Conservation (phyloP, 2,888 invertebrate genomes). For the Helleia helle region DNA sequence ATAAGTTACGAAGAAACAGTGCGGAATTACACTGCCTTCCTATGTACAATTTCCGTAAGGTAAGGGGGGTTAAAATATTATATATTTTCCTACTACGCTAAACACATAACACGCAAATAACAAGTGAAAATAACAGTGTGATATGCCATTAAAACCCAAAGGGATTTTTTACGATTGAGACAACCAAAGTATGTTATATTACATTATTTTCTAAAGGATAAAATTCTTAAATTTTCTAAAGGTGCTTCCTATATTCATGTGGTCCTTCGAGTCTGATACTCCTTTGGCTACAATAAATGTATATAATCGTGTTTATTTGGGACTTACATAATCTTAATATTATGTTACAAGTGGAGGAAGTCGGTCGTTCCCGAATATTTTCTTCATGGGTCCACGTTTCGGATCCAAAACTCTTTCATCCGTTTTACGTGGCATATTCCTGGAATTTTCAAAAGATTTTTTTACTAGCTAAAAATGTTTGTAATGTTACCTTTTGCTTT, state of each 20-base stretch:
- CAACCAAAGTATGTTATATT: background rate
- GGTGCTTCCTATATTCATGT: background rate
- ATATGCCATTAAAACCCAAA: too few species aligned
- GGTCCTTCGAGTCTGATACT: background rate
- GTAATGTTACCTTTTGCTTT: background rate
- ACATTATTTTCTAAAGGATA: background rate
- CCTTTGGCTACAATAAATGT: background rate
- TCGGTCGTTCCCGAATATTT: constrained; percentile 50
- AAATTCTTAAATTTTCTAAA: background rate
- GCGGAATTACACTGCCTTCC: too few species aligned
- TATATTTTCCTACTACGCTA: too few species aligned
- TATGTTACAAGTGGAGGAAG: constrained; percentile 59
- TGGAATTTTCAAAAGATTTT: constrained; percentile 35
- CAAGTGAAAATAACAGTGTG: too few species aligned
- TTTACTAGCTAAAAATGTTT: constrained; percentile 12
- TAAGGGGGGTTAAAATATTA: too few species aligned
- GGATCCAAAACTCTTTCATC: constrained; percentile 65
- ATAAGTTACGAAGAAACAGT: too few species aligned
- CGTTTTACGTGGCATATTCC: constrained; percentile 48
- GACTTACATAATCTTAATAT: background rate
- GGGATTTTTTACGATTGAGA: too few species aligned
- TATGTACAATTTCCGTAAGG: too few species aligned
- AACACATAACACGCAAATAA: too few species aligned
- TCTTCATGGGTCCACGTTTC: constrained; percentile 63
- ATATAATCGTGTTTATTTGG: background rate